These are phyloP conservation scores for Macropus fuliginosus DNA, from an alignment of 2,797 vertebrate genomes.

Conservation along the genomic window DNA sequence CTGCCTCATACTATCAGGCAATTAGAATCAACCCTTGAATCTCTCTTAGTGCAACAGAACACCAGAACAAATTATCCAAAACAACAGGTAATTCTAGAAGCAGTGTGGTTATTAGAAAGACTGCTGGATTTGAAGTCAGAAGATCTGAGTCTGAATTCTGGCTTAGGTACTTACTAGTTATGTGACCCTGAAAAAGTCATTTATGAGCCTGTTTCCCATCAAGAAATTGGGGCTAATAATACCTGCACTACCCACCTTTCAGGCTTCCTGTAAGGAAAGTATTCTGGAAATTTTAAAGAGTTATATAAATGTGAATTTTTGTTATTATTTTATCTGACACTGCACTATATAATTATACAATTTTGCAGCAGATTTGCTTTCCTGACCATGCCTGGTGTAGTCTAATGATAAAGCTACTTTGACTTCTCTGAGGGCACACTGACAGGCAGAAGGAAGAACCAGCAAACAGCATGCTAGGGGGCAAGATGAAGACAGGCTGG, in stretches of 20 bases:
- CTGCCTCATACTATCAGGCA: conserved; percentile 2
- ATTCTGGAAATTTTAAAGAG: not conserved
- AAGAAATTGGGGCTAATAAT: not conserved
- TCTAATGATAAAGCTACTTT: not conserved
- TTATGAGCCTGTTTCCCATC: not conserved
- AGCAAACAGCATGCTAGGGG: not conserved
- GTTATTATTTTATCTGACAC: not conserved
- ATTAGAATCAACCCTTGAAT: not conserved
- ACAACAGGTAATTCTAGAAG: not conserved
- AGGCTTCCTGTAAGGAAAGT: not conserved
- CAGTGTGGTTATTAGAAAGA: not conserved
- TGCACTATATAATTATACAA: not conserved
- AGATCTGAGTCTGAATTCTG: not conserved
- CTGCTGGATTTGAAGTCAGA: not conserved
- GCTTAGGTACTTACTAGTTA: not conserved
- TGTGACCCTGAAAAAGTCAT: not conserved
- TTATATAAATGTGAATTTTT: not conserved
- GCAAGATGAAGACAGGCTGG: not conserved
- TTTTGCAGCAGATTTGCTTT: not conserved
- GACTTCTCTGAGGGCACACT: not conserved
- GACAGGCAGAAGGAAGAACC: not conserved
- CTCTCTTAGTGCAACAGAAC: not conserved
- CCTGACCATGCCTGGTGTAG: not conserved
- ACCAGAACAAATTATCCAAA: not conserved
- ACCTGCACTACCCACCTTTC: not conserved